Conservation (phyloP, 2,888 invertebrate genomes). For the Xylophagus ater region DNA sequence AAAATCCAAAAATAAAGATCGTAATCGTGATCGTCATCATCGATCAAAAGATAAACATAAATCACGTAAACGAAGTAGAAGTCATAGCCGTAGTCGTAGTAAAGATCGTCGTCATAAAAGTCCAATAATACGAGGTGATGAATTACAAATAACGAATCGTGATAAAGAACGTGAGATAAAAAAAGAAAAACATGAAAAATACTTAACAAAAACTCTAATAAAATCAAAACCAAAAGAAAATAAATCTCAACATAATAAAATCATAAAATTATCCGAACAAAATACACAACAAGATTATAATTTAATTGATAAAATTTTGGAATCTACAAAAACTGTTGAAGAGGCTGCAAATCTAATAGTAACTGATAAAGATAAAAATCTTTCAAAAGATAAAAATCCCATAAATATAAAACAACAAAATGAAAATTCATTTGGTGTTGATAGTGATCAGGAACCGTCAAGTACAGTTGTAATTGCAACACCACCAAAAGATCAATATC, state of each 20-base stretch:
- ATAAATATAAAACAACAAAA: neutral
- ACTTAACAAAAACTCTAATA: constrained; percentile 16
- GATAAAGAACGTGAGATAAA: constrained; percentile 19
- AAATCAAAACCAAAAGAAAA: constrained; percentile 17
- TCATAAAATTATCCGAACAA: constrained; percentile 9
- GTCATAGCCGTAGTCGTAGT: constrained; percentile 31
- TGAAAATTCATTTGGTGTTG: constrained; percentile 27
- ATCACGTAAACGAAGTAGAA: constrained; percentile 22
- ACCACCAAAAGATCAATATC: constrained; percentile 36
- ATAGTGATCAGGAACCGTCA: constrained; percentile 67
- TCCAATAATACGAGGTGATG: constrained; percentile 17
- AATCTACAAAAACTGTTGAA: constrained; percentile 35
- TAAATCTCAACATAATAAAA: constrained; percentile 15
- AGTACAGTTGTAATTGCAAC: constrained; percentile 64
- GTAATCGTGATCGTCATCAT: constrained; percentile 22
- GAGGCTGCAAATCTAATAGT: constrained; percentile 32
- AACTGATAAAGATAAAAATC: too few relatives aligned
- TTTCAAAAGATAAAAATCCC: too few relatives aligned
- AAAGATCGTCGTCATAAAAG: constrained; percentile 29
- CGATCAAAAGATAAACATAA: constrained; percentile 27
- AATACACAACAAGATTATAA: constrained; percentile 24
- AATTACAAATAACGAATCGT: constrained; percentile 11
- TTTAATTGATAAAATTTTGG: constrained; percentile 36
- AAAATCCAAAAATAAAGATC: constrained; percentile 19
- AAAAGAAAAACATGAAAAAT: constrained; percentile 19